Percentiles rank a stretch among this genome's conserved stretches.
These are phyloP conservation scores for Halotydeus destructor DNA, from an alignment of 1,140 invertebrate genomes.

Conservation along the genomic window DNA sequence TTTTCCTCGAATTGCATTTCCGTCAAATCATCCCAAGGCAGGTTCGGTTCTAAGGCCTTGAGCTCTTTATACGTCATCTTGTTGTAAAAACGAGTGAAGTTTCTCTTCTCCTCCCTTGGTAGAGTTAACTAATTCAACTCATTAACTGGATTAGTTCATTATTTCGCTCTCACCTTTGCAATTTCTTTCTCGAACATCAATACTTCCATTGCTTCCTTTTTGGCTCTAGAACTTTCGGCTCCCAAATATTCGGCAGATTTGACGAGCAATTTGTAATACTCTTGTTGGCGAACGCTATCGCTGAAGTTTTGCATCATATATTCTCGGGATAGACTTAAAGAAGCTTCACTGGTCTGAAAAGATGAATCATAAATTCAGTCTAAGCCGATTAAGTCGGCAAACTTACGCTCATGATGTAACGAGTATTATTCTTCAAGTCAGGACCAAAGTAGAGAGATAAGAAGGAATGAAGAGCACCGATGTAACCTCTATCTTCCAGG, in stretches of 20 bases:
- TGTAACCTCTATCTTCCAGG: no score
- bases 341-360: constrained; percentile 65
- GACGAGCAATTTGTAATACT: constrained; percentile 30
- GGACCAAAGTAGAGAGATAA: constrained; percentile 70
- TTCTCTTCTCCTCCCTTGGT: constrained; percentile 12
- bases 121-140: constrained; percentile 11
- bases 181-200: constrained; percentile 50
- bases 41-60: constrained; percentile 9
- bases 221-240: constrained; percentile 14
- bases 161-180: no score
- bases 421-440: constrained; percentile 64
- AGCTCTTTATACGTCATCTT: constrained; percentile 10
- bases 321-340: constrained; percentile 53
- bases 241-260: constrained; percentile 70
- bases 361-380: background rate
- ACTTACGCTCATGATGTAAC: constrained; percentile 64
- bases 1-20: background rate
- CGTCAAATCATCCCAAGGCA: constrained; percentile 9
- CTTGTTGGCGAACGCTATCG: constrained; percentile 21
- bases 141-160: no score
- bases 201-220: constrained; percentile 29
- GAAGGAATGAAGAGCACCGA: no score
- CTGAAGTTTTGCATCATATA: constrained; percentile 40
- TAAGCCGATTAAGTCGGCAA: background rate
- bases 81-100: constrained; percentile 13